Percentiles rank a stretch among this genome's conserved stretches.
These are phyloP conservation scores for Artemia franciscana DNA, from an alignment of 1,140 invertebrate species.

Conservation along the genomic window DNA sequence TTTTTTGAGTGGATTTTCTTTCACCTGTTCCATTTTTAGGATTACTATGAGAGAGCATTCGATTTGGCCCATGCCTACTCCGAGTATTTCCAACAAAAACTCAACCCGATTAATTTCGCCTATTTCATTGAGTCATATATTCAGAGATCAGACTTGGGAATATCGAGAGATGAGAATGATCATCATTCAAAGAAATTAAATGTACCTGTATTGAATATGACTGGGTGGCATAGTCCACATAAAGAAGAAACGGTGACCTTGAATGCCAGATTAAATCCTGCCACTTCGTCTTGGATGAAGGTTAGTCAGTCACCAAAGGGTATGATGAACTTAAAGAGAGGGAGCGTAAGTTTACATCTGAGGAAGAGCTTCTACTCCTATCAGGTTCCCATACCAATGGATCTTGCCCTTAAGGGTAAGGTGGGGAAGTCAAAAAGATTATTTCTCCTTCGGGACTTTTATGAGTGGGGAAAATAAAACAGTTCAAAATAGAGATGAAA, in stretches of 20 bases:
- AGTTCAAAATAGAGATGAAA: too few relatives aligned
- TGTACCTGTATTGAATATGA: slow-evolving; percentile 80
- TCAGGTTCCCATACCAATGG: too few relatives aligned
- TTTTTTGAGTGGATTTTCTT: too few relatives aligned
- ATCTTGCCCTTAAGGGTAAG: too few relatives aligned
- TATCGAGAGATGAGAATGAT: slow-evolving; percentile 49
- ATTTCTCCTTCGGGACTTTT: too few relatives aligned
- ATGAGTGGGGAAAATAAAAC: too few relatives aligned
- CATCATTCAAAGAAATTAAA: slow-evolving; percentile 36
- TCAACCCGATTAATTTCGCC: slow-evolving; percentile 82
- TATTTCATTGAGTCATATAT: slow-evolving; percentile 87
- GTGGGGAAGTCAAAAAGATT: too few relatives aligned
- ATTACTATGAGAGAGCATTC: slow-evolving; percentile 49
- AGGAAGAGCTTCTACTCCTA: too few relatives aligned
- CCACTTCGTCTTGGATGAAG: slow-evolving; percentile 95
- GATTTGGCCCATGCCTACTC: slow-evolving; percentile 82
- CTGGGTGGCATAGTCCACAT: slow-evolving; percentile 78
- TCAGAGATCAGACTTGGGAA: slow-evolving; percentile 64
- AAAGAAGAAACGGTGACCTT: slow-evolving; percentile 94
- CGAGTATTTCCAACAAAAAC: slow-evolving; percentile 68
- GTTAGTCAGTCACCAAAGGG: too few relatives aligned
- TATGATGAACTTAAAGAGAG: too few relatives aligned
- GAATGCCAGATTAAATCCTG: slow-evolving; percentile 80
- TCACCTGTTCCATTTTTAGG: too few relatives aligned
- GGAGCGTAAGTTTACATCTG: too few relatives aligned